phyloP scores from a whole-genome alignment of 2,797 vertebrate genomes.

The Caiman crocodilus region DNA sequence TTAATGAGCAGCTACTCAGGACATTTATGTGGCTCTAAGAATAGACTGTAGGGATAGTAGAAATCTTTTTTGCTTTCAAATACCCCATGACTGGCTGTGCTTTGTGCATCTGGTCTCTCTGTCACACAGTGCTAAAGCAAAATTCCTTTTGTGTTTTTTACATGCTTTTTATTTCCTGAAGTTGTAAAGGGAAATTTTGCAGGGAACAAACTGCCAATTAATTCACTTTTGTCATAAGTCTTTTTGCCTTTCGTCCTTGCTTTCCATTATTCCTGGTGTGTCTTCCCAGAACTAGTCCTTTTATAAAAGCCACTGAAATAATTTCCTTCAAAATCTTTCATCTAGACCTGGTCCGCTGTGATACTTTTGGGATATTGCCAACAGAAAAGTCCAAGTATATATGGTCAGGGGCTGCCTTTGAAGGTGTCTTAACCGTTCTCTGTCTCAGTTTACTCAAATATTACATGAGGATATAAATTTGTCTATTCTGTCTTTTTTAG shows the following conservation, averaged over 20 bases:
- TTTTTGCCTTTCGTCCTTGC: not conserved
- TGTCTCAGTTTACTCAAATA: not conserved
- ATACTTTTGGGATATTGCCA: not conserved
- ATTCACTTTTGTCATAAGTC: not conserved
- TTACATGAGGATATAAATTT: too few species aligned
- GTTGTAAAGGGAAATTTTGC: not conserved
- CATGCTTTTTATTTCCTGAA: not conserved
- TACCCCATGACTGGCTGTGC: not conserved
- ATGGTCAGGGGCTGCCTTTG: not conserved
- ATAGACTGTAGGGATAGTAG: not conserved
- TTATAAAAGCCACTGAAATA: conserved; percentile 1
- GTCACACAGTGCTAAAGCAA: not conserved
- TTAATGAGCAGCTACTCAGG: not conserved
- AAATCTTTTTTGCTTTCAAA: conserved; percentile 4
- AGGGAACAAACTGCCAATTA: not conserved
- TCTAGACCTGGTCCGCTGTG: not conserved
- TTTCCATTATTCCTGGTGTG: not conserved
- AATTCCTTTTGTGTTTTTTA: not conserved
- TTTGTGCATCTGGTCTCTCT: not conserved
- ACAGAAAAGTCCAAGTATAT: not conserved
- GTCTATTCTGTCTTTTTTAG: too few species aligned
- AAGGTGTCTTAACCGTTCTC: not conserved
- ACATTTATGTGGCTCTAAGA: not conserved
- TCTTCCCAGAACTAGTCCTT: not conserved
- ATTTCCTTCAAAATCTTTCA: not conserved